Evolutionary conservation across 2,113 vertebrate species (phyloP), one percentile per base, ranked within the genome.

Genomic region (Pseudolaguvia tuberculata): DNA sequence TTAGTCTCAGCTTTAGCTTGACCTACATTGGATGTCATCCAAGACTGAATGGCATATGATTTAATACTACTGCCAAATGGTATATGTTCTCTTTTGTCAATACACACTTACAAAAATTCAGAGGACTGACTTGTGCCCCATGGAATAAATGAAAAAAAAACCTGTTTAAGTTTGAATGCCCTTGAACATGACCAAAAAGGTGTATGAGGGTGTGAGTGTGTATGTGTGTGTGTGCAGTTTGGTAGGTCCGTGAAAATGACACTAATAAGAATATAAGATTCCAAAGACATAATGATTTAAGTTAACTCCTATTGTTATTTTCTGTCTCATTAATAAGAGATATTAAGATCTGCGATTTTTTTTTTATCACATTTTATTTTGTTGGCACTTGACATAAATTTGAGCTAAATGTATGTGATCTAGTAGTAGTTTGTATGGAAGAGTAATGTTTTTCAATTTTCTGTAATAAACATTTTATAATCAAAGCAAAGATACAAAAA

Each of bases 1-100:
- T 78, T 70, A 80, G 57, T 77, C 79, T 77, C 45, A 48, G 53
- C 58, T 45, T 80, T 72, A 21, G 69, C 61, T 42, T 80, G 79
- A 77, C 74, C 74, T 80, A 77, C 74, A 69, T 77, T 77, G 55
- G 66, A 52, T 70, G 63, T 63, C 25, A 73, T 69, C 70, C 52
- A 68, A 53, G 61, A 63, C 53, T 55, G 73, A 76, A 72, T 73
- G 74, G 13, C 23, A 55, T 29, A 58, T 70, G 55, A 31, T 48
- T 51, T 69, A 68, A 76, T 70, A 42, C 31, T 76, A 45, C 29
- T 53, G 75, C 66, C 31, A 70, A 59, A 50, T 27, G 45, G 48
- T 56, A 27, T 51, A 55, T 10, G 47, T 50, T 42, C 27, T 57
- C 20, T 5, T 66, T 67, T 68, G 29, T 69, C 45, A 23, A 7